A percentile compares a stretch with the other conserved stretches of the same genome.
phyloP scores from a whole-genome alignment of 2,113 vertebrate genomes.

The Xiphophorus couchianus region DNA sequence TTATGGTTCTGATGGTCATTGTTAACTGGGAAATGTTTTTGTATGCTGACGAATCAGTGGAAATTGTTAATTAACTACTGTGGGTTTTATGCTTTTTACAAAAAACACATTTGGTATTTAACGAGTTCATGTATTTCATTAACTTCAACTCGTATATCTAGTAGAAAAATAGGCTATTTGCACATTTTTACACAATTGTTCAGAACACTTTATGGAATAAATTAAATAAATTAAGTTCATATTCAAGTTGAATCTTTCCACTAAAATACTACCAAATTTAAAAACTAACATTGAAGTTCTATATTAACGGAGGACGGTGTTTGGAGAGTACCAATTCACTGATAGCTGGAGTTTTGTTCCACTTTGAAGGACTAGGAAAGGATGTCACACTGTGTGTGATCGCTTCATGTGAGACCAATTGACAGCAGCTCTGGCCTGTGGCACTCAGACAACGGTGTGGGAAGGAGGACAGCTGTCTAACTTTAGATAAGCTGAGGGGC shows the following conservation, averaged over 20 bases:
- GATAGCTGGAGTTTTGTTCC: neutral
- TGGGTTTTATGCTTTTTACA: too few species aligned
- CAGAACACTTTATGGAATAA: too few species aligned
- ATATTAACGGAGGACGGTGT: neutral
- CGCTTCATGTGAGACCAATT: neutral
- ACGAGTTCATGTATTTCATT: too few species aligned
- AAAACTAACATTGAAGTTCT: neutral
- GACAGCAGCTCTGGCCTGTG: conserved; percentile 1
- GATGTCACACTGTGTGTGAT: neutral
- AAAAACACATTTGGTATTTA: too few species aligned
- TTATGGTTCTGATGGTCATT: too few species aligned
- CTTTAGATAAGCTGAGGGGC: conserved; percentile 1
- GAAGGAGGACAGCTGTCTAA: conserved; percentile 5
- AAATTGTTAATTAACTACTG: too few species aligned
- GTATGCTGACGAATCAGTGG: too few species aligned
- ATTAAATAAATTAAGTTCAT: neutral
- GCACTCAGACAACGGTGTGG: neutral
- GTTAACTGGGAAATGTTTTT: too few species aligned
- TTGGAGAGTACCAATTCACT: neutral
- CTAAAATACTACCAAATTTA: neutral
- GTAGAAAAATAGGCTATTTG: neutral
- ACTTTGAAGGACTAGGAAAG: neutral
- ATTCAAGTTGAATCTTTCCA: neutral
- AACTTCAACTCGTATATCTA: too few species aligned
- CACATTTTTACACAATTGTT: neutral